A percentile compares a stretch with the other conserved stretches of the same genome.
Conservation (phyloP, 2,797 vertebrate genomes). For the Gymnothorax reevesii region DNA sequence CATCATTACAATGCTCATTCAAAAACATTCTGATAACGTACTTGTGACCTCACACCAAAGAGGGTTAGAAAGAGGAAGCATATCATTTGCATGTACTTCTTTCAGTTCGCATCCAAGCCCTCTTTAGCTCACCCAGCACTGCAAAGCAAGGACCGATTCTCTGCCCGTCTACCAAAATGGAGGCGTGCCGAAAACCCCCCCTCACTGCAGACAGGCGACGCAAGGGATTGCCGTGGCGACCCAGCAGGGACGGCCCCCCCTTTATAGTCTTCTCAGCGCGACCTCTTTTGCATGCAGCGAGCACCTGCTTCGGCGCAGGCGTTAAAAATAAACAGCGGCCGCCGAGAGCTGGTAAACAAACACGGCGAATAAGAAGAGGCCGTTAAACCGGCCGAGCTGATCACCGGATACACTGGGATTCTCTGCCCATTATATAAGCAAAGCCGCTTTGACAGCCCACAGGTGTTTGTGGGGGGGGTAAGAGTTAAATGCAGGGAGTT, state of each 20-base stretch:
- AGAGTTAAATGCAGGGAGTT: neutral
- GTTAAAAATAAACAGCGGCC: slow-evolving; percentile 22
- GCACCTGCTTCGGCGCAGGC: neutral
- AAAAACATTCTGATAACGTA: no score
- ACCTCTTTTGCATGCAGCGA: slow-evolving; percentile 14
- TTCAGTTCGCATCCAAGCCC: neutral
- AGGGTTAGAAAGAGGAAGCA: neutral
- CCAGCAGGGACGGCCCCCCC: neutral
- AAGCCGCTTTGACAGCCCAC: neutral
- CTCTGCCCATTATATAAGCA: neutral
- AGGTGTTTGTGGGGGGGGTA: slow-evolving; percentile 2
- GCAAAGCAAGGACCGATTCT: no score
- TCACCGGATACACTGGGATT: neutral
- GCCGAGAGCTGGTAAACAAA: neutral
- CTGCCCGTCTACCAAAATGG: no score
- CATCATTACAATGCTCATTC: no score
- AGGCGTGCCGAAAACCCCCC: neutral
- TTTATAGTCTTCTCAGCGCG: neutral
- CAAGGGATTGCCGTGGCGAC: neutral
- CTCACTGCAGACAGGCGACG: no score
- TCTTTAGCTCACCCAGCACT: no score
- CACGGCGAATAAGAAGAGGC: neutral
- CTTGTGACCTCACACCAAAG: slow-evolving; percentile 22
- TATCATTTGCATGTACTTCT: neutral
- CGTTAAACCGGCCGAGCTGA: neutral